Percentiles rank a stretch among this genome's conserved stretches.
phyloP scores from a whole-genome alignment of 2,888 invertebrate species.

The Labia minor region DNA sequence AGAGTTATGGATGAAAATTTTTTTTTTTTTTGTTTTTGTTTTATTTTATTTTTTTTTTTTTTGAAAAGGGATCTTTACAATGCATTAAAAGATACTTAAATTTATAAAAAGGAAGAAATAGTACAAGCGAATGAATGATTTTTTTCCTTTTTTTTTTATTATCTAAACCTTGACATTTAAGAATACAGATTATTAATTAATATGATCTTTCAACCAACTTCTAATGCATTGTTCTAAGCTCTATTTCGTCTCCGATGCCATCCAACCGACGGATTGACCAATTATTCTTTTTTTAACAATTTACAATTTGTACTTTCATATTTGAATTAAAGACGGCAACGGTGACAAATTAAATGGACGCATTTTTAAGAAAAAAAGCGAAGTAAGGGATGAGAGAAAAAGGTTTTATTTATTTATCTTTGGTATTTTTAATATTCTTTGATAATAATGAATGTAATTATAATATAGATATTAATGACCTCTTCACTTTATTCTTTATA shows the following conservation, averaged over 20 bases:
- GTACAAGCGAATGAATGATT: too few species aligned
- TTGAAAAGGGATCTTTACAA: background rate
- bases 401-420: background rate
- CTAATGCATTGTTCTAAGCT: constrained; percentile 3
- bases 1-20: background rate
- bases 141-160: too few species aligned
- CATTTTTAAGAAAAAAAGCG: background rate
- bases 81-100: background rate
- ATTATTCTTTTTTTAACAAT: background rate
- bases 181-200: background rate
- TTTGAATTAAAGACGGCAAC: background rate
- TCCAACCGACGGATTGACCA: background rate
- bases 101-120: too few species aligned
- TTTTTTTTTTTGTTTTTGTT: too few species aligned
- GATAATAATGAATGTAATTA: constrained; percentile 1
- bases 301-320: constrained; percentile 9
- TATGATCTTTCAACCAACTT: background rate
- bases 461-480: background rate
- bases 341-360: background rate
- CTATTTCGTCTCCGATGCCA: background rate
- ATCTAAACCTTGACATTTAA: background rate
- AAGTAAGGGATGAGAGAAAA: background rate
- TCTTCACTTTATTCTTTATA: background rate
- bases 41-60: too few species aligned
- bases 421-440: constrained; percentile 1